Conservation (phyloP, 2,888 invertebrate species). For the Microplitis deprimator region DNA sequence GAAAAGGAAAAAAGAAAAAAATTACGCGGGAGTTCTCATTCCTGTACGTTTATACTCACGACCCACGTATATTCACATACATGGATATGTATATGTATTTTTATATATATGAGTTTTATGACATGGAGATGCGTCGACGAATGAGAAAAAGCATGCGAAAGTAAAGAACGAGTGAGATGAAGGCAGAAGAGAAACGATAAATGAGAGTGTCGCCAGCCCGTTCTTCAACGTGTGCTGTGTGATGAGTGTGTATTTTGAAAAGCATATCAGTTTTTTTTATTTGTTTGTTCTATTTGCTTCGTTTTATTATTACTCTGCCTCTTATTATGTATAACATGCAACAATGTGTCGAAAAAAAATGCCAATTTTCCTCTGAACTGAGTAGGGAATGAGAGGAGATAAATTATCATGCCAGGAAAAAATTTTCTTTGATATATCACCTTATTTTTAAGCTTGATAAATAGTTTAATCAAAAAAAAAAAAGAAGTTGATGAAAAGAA, state of each 20-base stretch:
- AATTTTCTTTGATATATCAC: slow-evolving; percentile 1
- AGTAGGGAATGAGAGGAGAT: slow-evolving; percentile 15
- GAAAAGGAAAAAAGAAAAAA: slow-evolving; percentile 12
- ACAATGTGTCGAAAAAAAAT: slow-evolving; percentile 13
- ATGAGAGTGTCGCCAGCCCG: slow-evolving; percentile 53
- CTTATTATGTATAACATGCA: slow-evolving; percentile 17
- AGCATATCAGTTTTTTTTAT: slow-evolving; percentile 20
- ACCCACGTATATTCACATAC: not conserved
- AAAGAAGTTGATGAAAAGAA: not conserved
- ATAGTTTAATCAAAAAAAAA: not conserved
- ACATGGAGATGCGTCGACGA: slow-evolving; percentile 11
- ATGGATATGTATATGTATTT: too few species aligned
- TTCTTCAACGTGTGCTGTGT: slow-evolving; percentile 36
- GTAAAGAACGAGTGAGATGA: slow-evolving; percentile 7
- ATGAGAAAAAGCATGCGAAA: slow-evolving; percentile 19
- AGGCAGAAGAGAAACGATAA: slow-evolving; percentile 44
- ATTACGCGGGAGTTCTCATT: slow-evolving; percentile 19
- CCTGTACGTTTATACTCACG: not conserved
- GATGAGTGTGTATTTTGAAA: slow-evolving; percentile 41
- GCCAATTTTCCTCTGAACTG: slow-evolving; percentile 26
- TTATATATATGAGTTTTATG: slow-evolving; percentile 10
- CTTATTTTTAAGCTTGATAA: slow-evolving; percentile 1
- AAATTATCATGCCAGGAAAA: slow-evolving; percentile 5
- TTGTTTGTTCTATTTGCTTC: slow-evolving; percentile 3
- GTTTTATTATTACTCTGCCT: slow-evolving; percentile 3